Percentiles rank a stretch among this genome's conserved stretches.
These are phyloP conservation scores for Aphelocoma californica DNA, from an alignment of 2,797 vertebrate species.

Conservation along the genomic window DNA sequence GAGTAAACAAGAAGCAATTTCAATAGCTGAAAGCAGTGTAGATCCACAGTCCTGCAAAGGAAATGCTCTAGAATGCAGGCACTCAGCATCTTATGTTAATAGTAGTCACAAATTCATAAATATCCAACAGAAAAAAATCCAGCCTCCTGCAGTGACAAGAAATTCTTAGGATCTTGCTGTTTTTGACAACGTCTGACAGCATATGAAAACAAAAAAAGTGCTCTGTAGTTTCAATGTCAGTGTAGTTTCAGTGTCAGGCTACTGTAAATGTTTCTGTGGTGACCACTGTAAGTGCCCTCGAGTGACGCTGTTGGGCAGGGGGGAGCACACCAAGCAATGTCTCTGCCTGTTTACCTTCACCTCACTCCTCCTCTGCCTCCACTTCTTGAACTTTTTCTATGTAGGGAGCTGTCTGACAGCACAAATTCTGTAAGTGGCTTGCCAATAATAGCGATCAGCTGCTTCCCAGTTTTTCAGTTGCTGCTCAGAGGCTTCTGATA, in stretches of 20 bases:
- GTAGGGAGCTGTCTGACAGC: neutral
- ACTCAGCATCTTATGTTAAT: neutral
- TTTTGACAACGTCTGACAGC: neutral
- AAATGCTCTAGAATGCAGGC: neutral
- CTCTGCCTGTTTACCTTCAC: neutral
- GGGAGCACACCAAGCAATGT: neutral
- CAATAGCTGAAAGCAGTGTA: neutral
- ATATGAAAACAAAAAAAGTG: neutral
- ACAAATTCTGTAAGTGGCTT: neutral
- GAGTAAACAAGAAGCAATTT: neutral
- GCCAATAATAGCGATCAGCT: neutral
- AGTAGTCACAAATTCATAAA: neutral
- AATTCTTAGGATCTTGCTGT: neutral
- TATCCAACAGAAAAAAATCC: neutral
- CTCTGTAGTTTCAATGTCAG: neutral
- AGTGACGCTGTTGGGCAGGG: rapidly evolving
- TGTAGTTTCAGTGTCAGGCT: neutral
- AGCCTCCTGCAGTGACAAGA: neutral
- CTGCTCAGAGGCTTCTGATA: neutral
- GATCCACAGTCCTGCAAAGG: neutral
- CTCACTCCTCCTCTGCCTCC: neutral
- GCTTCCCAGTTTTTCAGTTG: neutral
- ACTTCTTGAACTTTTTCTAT: neutral
- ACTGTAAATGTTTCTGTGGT: neutral
- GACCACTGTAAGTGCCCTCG: rapidly evolving